phyloP scores from a whole-genome alignment of 2,113 vertebrate genomes.

The Hemibagrus wyckioides region DNA sequence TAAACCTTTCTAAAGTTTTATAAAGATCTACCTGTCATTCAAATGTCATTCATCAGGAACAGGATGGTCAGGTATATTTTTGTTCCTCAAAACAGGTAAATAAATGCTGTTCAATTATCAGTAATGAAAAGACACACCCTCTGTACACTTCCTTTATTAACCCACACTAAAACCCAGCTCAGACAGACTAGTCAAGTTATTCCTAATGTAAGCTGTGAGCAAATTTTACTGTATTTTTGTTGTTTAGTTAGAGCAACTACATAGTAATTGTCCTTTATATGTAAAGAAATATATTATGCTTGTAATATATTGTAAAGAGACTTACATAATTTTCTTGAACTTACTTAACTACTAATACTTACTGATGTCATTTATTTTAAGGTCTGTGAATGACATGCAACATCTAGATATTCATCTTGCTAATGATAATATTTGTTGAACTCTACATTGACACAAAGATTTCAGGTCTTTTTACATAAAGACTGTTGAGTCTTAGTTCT shows the following conservation, averaged over 20 bases:
- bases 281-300: not conserved
- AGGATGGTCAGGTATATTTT: no score
- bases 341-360: not conserved
- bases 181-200: not conserved
- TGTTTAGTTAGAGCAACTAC: not conserved
- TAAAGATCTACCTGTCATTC: no score
- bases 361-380: not conserved
- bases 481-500: no score
- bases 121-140: not conserved
- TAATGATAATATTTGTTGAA: not conserved
- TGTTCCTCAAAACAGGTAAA: not conserved
- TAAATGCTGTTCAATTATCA: no score
- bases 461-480: not conserved
- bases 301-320: not conserved
- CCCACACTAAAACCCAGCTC: not conserved
- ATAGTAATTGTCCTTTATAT: not conserved
- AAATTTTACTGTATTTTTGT: not conserved
- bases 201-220: not conserved
- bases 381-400: not conserved
- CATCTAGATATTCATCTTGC: not conserved
- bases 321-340: not conserved
- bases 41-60: no score
- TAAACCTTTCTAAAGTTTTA: no score
- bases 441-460: no score
- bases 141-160: not conserved